phyloP scores from a whole-genome alignment of 2,113 vertebrate species.

The Balaenoptera acutorostrata region DNA sequence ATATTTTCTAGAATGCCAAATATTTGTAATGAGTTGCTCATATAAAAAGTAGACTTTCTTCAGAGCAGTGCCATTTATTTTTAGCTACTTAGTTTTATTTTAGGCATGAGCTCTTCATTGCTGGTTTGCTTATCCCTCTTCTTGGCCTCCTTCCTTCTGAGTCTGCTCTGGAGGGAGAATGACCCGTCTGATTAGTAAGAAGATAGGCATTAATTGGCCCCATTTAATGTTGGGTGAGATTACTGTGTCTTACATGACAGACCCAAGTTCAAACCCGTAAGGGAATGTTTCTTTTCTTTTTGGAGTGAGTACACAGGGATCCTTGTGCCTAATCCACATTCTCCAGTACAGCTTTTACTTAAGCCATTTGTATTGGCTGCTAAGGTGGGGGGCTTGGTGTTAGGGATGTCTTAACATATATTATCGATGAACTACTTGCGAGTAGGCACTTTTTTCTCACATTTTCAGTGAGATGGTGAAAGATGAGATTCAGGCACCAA shows the following conservation, averaged over 20 bases:
- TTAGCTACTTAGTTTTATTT: slow-evolving; percentile 20
- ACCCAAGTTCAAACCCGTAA: neutral
- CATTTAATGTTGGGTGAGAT: neutral
- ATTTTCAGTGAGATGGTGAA: neutral
- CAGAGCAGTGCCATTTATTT: neutral
- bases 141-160: neutral
- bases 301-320: neutral
- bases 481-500: neutral
- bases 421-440: neutral
- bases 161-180: neutral
- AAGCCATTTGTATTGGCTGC: neutral
- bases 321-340: neutral
- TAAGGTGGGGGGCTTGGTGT: neutral
- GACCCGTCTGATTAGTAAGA: neutral
- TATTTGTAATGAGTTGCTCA: slow-evolving; percentile 8
- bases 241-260: neutral
- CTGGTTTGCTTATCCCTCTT: neutral
- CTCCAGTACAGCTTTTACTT: neutral
- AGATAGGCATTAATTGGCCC: too few relatives aligned
- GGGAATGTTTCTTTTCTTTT: neutral
- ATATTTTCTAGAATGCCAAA: slow-evolving; percentile 2
- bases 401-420: neutral
- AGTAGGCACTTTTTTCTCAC: neutral
- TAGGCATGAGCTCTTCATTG: neutral
- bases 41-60: neutral